Base-by-base conservation (phyloP, 2,888 invertebrate genomes). In the Leistus spinibarbis region DNA sequence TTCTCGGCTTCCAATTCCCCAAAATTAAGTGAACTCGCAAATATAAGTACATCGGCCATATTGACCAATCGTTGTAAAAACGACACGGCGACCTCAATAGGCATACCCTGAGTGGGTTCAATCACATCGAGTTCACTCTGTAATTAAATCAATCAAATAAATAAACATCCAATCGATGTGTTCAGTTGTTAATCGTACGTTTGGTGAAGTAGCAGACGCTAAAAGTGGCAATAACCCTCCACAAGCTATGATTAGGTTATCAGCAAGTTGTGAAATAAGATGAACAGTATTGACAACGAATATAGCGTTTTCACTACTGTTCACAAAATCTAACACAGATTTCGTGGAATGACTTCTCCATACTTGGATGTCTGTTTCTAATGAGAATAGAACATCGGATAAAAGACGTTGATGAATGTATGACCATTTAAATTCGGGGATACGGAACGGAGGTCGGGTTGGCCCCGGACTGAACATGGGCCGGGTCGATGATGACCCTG, bases 381-480 rank as follows among this genome's bases (percentile, higher is more conserved):
- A 88, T 0, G 98, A 97, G 86, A 97, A 97, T 27, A 99, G 88
- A 53, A 99, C 94, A 86, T 99, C 99, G 13, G 97, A 96, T 0
- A 99, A 89, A 72, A 99, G 88, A 77, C 98, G 90, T 86, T 99
- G 97, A 87, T 99, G 99, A 79, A 99, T 96, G 86, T 96, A 96
- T 0, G 99, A 99, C 99, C 99, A 99, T 81, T 97, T 95, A 88
- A 99, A 99, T 87, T 99, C 99, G 22, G 99, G 99, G 84, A 99
- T 99, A 79, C 99, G 91, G 87, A 99, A 99, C 2, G 99, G 97
- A 20, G 97, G 97, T 80, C 96, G 90, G 72, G 96, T 95, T 54
- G 96, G 95, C 3, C 96, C 95, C 76, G 97, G 95, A 81, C 95
- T 96, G 86, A 97, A 97, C 94, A 97, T 96, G 70, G 96, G 95